These are phyloP conservation scores for Nymphalis c-album DNA, from an alignment of 2,888 invertebrate species.

Conservation along the genomic window DNA sequence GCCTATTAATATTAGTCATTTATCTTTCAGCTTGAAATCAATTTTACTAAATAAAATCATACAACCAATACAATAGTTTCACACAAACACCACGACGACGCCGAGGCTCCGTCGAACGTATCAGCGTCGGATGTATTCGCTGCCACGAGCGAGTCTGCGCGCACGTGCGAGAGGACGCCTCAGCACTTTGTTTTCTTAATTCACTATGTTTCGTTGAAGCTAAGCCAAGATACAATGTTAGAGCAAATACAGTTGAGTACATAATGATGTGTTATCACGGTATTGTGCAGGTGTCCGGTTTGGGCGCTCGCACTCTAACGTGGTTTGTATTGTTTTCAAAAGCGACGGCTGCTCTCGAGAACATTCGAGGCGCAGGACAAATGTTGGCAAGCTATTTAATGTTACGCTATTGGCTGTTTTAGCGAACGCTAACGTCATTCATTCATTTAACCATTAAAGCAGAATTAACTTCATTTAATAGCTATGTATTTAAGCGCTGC, in stretches of 20 bases:
- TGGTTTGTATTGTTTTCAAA: not conserved
- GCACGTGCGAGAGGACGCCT: not conserved
- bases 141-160: no score
- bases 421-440: not conserved
- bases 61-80: no score
- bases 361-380: not conserved
- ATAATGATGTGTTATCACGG: not conserved
- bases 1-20: no score
- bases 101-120: no score
- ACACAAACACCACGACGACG: no score
- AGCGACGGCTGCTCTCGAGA: not conserved
- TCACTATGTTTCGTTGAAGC: not conserved
- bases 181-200: not conserved
- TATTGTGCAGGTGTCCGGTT: no score
- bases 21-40: no score
- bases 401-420: not conserved
- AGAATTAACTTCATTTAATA: not conserved
- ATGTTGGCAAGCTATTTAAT: slow-evolving; percentile 1
- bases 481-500: not conserved
- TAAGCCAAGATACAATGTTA: not conserved
- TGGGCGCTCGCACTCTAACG: no score
- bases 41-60: no score
- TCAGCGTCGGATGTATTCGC: no score
- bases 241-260: not conserved
- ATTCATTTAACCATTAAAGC: not conserved